Evolutionary conservation across 2,797 vertebrate species (phyloP).

Genomic region (Coranthus polyacanthus): DNA sequence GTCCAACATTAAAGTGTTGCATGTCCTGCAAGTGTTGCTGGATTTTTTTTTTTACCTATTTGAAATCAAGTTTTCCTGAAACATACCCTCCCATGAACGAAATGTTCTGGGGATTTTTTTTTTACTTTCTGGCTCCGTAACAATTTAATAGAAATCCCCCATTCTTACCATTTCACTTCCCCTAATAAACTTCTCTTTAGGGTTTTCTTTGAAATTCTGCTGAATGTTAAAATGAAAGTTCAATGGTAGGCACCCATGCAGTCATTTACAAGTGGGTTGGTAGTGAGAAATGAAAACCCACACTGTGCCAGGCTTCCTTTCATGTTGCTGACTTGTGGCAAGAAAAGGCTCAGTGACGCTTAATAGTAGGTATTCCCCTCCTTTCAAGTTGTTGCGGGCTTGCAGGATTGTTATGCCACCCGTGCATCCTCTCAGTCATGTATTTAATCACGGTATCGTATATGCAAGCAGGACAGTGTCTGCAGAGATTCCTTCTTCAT

Average conservation of each 20-base stretch:
- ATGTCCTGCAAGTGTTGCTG: too few relatives aligned
- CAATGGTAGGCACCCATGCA: background rate
- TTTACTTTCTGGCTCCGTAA: too few relatives aligned
- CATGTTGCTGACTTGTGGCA: accelerated
- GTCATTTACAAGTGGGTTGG: background rate
- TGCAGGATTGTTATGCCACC: background rate
- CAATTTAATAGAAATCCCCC: constrained; percentile 11
- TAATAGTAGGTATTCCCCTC: background rate
- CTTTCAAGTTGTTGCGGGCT: background rate
- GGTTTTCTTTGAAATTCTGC: background rate
- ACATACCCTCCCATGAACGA: too few relatives aligned
- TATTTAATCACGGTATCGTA: too few relatives aligned
- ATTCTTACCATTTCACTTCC: background rate
- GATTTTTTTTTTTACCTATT: too few relatives aligned
- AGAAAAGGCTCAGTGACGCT: background rate
- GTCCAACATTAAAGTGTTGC: too few relatives aligned
- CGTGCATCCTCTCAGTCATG: too few relatives aligned
- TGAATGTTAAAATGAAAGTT: background rate
- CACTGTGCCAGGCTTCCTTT: background rate
- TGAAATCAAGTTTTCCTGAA: too few relatives aligned
- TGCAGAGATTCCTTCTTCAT: too few relatives aligned
- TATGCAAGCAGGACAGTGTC: too few relatives aligned
- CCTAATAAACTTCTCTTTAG: too few relatives aligned
- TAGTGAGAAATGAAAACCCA: background rate
- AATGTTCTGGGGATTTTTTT: too few relatives aligned